Percentiles rank a stretch among this genome's conserved stretches.
phyloP scores from a whole-genome alignment of 2,797 vertebrate genomes.

The Pogoniulus pusillus region DNA sequence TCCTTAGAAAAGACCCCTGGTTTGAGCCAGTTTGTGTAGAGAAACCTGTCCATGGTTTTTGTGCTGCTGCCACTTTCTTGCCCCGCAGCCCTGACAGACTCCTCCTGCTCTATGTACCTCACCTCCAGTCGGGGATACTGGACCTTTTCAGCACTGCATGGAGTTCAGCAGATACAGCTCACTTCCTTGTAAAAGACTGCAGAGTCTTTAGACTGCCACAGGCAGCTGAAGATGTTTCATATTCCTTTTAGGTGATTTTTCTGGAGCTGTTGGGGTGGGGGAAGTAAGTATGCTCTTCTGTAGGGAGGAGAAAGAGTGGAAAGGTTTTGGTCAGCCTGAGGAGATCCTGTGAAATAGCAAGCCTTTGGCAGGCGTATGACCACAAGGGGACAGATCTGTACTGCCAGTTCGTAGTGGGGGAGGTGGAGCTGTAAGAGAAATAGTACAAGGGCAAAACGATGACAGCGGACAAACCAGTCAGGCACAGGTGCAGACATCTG shows the following conservation, averaged over 20 bases:
- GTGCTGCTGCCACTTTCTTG: background rate
- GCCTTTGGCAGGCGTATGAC: background rate
- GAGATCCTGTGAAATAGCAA: fast-evolving
- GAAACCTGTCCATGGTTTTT: background rate
- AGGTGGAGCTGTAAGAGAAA: background rate
- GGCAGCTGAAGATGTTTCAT: background rate
- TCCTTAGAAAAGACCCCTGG: background rate
- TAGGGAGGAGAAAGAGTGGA: background rate
- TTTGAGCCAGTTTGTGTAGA: fast-evolving
- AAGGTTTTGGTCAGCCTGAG: background rate
- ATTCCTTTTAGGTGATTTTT: background rate
- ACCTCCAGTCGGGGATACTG: fast-evolving
- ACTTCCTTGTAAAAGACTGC: background rate
- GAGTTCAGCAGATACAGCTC: background rate
- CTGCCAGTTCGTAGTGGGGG: background rate
- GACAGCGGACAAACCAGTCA: background rate
- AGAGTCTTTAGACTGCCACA: background rate
- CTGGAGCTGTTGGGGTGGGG: background rate
- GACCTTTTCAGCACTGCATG: fast-evolving
- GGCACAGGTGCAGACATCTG: background rate
- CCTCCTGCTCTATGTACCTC: fast-evolving
- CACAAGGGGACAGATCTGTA: background rate
- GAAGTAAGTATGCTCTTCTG: background rate
- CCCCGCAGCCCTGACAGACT: background rate
- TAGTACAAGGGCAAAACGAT: background rate